phyloP scores from a whole-genome alignment of 2,113 vertebrate species.

The Bucco capensis region DNA sequence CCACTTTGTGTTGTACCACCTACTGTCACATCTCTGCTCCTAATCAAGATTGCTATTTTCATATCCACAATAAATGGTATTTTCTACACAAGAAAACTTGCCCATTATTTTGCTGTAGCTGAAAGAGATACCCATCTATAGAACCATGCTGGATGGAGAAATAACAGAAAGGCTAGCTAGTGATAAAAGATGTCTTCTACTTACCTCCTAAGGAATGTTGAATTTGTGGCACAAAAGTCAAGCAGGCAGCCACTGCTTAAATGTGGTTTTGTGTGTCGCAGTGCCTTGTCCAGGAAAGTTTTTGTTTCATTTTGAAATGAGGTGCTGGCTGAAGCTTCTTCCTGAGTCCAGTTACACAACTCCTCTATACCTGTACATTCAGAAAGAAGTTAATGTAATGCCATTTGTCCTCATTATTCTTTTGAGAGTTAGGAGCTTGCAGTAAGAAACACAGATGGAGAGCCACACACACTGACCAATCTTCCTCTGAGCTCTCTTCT shows the following conservation, averaged over 20 bases:
- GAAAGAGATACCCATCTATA: neutral
- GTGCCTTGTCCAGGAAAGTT: neutral
- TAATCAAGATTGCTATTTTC: constrained; percentile 68
- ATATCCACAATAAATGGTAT: constrained; percentile 68
- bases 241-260: neutral
- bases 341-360: fast-evolving
- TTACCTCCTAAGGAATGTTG: fast-evolving
- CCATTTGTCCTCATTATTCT: neutral
- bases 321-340: neutral
- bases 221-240: neutral
- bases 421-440: neutral
- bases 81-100: constrained; percentile 22
- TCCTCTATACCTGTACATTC: neutral
- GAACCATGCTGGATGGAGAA: neutral
- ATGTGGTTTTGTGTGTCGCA: neutral
- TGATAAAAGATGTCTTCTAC: neutral
- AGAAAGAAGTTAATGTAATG: neutral
- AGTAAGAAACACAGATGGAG: neutral
- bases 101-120: neutral
- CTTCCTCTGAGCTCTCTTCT: neutral
- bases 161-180: neutral
- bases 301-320: neutral
- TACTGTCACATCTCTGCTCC: constrained; percentile 43
- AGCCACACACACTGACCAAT: fast-evolving
- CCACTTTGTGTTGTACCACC: neutral